Evolutionary conservation across 2,113 vertebrate genomes (phyloP).

Genomic region (Syngnathoides biaculeatus): DNA sequence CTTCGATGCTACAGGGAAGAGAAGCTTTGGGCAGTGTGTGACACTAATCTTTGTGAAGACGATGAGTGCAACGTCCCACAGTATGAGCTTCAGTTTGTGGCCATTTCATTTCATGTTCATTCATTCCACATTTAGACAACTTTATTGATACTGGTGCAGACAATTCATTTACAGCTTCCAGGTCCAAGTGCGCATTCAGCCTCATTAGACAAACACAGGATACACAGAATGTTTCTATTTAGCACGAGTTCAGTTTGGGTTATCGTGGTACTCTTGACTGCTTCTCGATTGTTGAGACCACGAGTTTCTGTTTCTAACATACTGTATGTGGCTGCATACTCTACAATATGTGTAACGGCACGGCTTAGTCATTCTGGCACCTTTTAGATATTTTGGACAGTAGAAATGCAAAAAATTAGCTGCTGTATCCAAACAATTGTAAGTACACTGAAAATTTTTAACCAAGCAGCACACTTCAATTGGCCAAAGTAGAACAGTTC

Average conservation of each 20-base stretch:
- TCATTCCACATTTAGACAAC: background rate
- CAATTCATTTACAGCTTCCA: too few relatives aligned
- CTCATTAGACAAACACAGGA: too few relatives aligned
- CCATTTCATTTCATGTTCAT: conserved; percentile 16
- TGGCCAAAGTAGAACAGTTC: background rate
- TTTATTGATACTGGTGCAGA: background rate
- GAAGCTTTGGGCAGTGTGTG: conserved; percentile 40
- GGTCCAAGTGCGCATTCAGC: too few relatives aligned
- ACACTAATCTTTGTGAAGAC: conserved; percentile 61
- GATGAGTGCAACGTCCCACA: conserved; percentile 33
- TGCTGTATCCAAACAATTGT: too few relatives aligned
- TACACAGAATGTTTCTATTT: background rate
- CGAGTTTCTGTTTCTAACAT: too few relatives aligned
- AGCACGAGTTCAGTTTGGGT: background rate
- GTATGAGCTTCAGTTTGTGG: conserved; percentile 26
- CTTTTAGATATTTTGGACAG: too few relatives aligned
- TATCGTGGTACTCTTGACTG: background rate
- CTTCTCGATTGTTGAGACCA: background rate
- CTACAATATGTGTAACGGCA: too few relatives aligned
- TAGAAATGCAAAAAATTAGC: too few relatives aligned
- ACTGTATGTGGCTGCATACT: too few relatives aligned
- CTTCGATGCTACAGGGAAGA: conserved; percentile 49
- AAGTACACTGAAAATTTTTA: too few relatives aligned
- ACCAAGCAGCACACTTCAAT: too few relatives aligned
- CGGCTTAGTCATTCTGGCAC: too few relatives aligned